phyloP scores from a whole-genome alignment of 1,140 invertebrate genomes.

The Halesus radiatus region DNA sequence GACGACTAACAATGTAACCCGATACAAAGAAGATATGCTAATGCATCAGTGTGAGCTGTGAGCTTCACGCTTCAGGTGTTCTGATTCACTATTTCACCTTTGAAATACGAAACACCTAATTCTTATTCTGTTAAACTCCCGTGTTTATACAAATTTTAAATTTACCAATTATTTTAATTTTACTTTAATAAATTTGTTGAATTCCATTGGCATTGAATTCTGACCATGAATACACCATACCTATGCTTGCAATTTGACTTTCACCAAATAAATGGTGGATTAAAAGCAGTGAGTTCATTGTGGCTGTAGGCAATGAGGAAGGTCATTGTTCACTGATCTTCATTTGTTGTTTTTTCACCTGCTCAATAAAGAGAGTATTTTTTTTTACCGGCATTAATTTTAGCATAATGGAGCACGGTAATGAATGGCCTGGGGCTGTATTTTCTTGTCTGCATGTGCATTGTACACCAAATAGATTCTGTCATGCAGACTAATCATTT shows the following conservation, averaged over 20 bases:
- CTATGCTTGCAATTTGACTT: neutral
- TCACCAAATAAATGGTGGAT: slow-evolving; percentile 14
- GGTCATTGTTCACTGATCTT: slow-evolving; percentile 11
- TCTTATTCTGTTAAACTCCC: neutral
- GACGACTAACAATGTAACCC: slow-evolving; percentile 17
- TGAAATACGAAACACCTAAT: slow-evolving; percentile 2
- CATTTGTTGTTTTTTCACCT: slow-evolving; percentile 23
- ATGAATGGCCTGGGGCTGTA: too few species aligned
- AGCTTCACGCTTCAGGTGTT: slow-evolving; percentile 10
- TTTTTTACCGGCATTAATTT: neutral
- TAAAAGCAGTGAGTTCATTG: neutral
- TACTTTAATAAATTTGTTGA: neutral
- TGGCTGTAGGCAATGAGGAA: neutral
- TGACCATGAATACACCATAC: neutral
- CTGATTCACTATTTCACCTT: slow-evolving; percentile 24
- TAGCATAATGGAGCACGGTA: too few species aligned
- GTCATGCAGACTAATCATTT: too few species aligned
- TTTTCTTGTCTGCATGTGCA: too few species aligned
- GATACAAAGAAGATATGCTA: slow-evolving; percentile 13
- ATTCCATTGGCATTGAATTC: slow-evolving; percentile 4
- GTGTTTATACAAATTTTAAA: too few species aligned
- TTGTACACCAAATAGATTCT: too few species aligned
- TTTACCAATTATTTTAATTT: too few species aligned
- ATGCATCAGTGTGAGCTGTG: slow-evolving; percentile 6
- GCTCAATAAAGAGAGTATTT: neutral